Evolutionary conservation across 2,797 vertebrate species (phyloP).

Genomic region (Petrocephalus schoutedeni): DNA sequence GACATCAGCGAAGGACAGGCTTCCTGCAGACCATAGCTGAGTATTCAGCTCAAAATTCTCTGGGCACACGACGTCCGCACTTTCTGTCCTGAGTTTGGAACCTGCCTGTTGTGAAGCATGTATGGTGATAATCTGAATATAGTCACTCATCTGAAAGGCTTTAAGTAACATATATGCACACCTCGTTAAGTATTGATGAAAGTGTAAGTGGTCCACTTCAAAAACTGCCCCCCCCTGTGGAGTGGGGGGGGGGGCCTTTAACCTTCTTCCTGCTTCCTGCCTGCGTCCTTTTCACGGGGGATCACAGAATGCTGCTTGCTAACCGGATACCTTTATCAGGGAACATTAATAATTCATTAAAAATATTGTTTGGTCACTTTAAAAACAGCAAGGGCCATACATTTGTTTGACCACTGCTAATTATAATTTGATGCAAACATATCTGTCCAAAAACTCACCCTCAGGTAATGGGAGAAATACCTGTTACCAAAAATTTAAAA

Average conservation of each 20-base stretch:
- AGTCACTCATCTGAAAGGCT: background rate
- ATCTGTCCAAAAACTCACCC: background rate
- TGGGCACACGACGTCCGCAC: background rate
- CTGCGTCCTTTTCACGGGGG: background rate
- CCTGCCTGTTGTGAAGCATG: background rate
- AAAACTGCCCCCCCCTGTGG: slow-evolving; percentile 28
- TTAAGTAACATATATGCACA: slow-evolving; percentile 24
- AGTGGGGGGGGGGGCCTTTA: background rate
- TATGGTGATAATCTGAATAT: background rate
- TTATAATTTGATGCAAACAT: background rate
- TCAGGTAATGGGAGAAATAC: background rate
- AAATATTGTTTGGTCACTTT: background rate
- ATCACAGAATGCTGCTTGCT: background rate
- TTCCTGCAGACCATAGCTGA: background rate
- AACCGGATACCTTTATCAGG: background rate
- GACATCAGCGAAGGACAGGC: background rate
- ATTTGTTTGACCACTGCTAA: background rate
- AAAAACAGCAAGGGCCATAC: background rate
- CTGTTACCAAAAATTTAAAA: background rate
- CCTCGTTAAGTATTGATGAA: slow-evolving; percentile 71
- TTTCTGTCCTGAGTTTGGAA: background rate
- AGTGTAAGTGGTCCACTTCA: slow-evolving; percentile 65
- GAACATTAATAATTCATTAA: background rate
- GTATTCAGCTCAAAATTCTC: background rate
- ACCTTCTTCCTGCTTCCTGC: slow-evolving; percentile 7